Percentiles rank a stretch among this genome's conserved stretches.
Conservation (phyloP, 2,888 invertebrate genomes). For the Stenolophus ochropezus region DNA sequence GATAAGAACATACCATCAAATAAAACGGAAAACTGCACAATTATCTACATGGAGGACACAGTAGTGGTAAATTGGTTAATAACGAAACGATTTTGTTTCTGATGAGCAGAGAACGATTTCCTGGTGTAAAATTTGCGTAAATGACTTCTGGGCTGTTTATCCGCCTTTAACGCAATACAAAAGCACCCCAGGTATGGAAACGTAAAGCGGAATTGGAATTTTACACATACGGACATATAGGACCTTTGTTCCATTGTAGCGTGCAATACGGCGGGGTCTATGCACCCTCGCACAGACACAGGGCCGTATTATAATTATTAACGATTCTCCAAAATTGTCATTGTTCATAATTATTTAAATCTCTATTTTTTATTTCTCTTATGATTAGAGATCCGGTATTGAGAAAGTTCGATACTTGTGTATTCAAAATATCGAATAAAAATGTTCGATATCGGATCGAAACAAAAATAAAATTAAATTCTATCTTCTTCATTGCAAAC, state of each 20-base stretch:
- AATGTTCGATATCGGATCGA: no score
- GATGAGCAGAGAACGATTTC: background rate
- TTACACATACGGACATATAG: slow-evolving; percentile 10
- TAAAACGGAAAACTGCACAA: no score
- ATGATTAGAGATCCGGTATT: no score
- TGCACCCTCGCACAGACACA: slow-evolving; percentile 11
- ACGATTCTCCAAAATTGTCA: background rate
- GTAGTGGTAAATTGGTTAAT: no score
- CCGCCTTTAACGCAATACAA: slow-evolving; percentile 8
- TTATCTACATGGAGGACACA: no score
- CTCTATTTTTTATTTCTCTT: background rate
- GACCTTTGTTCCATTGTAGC: slow-evolving; percentile 28
- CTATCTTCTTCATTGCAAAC: no score
- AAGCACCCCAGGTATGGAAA: slow-evolving; percentile 3
- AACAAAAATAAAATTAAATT: no score
- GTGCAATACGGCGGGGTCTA: slow-evolving; percentile 3
- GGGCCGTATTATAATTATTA: background rate
- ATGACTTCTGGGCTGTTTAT: background rate
- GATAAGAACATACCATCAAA: no score
- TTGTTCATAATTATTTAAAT: background rate
- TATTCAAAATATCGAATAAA: no score
- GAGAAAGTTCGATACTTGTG: no score
- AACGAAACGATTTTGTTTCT: background rate
- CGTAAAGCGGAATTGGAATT: slow-evolving; percentile 13
- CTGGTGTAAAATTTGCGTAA: slow-evolving; percentile 13